Percentiles rank a stretch among this genome's conserved stretches.
phyloP scores from a whole-genome alignment of 2,797 vertebrate genomes.

The Apogon talboti region DNA sequence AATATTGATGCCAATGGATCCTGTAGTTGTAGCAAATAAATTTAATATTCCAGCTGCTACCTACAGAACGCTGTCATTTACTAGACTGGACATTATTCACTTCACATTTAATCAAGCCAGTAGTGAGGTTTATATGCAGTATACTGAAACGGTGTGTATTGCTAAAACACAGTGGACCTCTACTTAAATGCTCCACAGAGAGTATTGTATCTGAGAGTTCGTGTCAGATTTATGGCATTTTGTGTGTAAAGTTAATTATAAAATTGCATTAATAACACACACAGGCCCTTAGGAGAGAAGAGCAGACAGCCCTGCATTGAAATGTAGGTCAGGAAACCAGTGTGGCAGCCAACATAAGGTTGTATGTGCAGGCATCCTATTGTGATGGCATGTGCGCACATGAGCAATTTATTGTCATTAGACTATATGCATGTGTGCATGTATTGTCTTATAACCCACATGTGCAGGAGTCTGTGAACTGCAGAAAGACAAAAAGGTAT shows the following conservation, averaged over 20 bases:
- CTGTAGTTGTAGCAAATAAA: conserved; percentile 27
- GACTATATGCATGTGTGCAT: conserved; percentile 25
- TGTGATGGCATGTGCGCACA: background rate
- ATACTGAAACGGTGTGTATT: conserved; percentile 4
- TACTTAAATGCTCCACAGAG: conserved; percentile 6
- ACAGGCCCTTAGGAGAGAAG: conserved; percentile 44
- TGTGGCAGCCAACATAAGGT: conserved; percentile 53
- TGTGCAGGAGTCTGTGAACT: conserved; percentile 10
- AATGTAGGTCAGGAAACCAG: conserved; percentile 74
- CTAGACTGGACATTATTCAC: conserved; percentile 37
- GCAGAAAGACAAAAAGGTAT: conserved; percentile 4
- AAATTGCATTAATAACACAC: conserved; percentile 61
- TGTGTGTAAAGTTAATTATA: conserved; percentile 60
- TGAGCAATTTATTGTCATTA: conserved; percentile 4
- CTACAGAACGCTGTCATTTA: conserved; percentile 27
- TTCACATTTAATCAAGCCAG: conserved; percentile 49
- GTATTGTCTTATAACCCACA: conserved; percentile 32
- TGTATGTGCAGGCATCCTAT: conserved; percentile 10
- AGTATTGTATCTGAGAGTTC: conserved; percentile 21
- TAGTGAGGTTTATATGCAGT: conserved; percentile 20
- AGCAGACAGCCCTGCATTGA: conserved; percentile 63
- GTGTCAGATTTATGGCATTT: conserved; percentile 59
- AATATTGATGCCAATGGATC: conserved; percentile 32
- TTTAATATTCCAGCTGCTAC: conserved; percentile 40
- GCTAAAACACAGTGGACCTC: conserved; percentile 10